Conservation (phyloP, 2,888 invertebrate genomes). For the Eubasilissa splendida region DNA sequence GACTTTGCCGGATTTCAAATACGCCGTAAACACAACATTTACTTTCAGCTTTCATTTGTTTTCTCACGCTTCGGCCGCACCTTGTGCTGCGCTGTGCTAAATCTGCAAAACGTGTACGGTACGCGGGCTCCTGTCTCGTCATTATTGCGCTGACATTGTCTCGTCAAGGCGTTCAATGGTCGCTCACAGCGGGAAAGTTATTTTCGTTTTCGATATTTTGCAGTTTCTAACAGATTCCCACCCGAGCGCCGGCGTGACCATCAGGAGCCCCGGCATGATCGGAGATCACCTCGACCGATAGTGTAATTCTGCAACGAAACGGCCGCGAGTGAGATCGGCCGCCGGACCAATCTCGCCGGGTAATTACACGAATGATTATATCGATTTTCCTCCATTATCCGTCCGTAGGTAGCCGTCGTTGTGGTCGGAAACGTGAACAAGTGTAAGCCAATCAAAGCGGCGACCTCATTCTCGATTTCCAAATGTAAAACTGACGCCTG, state of each 20-base stretch:
- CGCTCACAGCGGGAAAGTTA: slow-evolving; percentile 1
- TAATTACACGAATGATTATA: slow-evolving; percentile 36
- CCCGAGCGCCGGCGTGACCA: background rate
- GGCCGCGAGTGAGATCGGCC: slow-evolving; percentile 18
- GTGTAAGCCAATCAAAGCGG: slow-evolving; percentile 19
- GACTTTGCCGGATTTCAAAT: too few species aligned
- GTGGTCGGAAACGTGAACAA: slow-evolving; percentile 6
- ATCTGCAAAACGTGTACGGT: too few species aligned
- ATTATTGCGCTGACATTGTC: too few species aligned
- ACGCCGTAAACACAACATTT: too few species aligned
- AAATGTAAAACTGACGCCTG: slow-evolving; percentile 29
- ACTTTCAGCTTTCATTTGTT: too few species aligned
- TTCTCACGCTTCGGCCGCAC: too few species aligned
- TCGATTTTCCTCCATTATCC: slow-evolving; percentile 37
- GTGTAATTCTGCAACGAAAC: slow-evolving; percentile 1
- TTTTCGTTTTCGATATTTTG: slow-evolving; percentile 27
- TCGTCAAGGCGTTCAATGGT: too few species aligned
- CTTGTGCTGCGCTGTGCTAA: too few species aligned
- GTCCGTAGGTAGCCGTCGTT: slow-evolving; percentile 7
- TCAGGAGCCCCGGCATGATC: background rate
- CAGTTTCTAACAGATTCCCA: slow-evolving; percentile 6
- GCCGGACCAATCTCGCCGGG: slow-evolving; percentile 6
- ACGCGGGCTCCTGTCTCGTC: too few species aligned
- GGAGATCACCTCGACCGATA: slow-evolving; percentile 15
- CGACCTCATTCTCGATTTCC: slow-evolving; percentile 31